phyloP scores from a whole-genome alignment of 2,113 vertebrate species.

The Shinisaurus crocodilurus region DNA sequence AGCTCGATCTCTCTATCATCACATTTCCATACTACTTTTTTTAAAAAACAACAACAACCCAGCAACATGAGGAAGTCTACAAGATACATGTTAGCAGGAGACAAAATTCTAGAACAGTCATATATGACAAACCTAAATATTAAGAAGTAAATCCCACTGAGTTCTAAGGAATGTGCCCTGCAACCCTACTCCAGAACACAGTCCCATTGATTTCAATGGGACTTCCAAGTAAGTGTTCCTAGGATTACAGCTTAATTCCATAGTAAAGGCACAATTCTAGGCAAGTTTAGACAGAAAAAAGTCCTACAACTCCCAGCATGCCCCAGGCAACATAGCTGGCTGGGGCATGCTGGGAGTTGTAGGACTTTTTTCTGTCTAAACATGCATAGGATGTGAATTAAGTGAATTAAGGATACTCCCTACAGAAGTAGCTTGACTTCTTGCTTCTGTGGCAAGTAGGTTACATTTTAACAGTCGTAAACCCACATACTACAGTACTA shows the following conservation, averaged over 20 bases:
- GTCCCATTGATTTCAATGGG: background rate
- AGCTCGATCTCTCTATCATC: background rate
- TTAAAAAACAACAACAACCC: background rate
- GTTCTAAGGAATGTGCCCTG: background rate
- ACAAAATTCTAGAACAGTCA: background rate
- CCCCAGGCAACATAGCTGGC: too few species aligned
- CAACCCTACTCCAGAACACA: background rate
- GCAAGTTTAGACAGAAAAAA: too few species aligned
- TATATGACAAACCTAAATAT: too few species aligned
- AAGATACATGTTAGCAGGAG: background rate
- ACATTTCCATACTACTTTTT: background rate
- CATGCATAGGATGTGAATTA: too few species aligned
- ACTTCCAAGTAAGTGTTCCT: background rate
- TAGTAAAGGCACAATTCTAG: too few species aligned
- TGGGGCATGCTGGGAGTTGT: too few species aligned
- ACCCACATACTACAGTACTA: background rate
- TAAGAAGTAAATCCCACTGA: background rate
- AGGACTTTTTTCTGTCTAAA: too few species aligned
- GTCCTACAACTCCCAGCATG: too few species aligned
- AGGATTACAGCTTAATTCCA: background rate
- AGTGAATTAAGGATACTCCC: background rate
- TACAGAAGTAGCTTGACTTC: background rate
- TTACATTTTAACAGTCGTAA: background rate
- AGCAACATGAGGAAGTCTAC: background rate
- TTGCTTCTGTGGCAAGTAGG: background rate